Conservation (phyloP, 2,113 vertebrate genomes). For the Megaleporinus macrocephalus region DNA sequence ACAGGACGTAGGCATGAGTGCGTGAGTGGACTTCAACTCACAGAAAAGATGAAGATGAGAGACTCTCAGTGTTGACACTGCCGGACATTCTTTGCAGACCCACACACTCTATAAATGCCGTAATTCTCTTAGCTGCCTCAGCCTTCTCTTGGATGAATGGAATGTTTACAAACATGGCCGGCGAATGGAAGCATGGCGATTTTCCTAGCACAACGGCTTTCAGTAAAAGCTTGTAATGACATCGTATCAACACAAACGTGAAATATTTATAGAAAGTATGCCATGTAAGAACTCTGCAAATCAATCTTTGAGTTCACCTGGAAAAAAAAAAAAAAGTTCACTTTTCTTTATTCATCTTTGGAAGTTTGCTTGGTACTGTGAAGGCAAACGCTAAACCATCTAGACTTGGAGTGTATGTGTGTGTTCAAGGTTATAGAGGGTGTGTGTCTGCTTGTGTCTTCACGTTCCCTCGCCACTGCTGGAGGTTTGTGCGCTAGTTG, state of each 20-base stretch:
- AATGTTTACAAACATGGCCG: conserved; percentile 42
- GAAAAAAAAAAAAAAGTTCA: neutral
- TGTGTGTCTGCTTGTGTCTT: conserved; percentile 64
- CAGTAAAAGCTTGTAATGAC: neutral
- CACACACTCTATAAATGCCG: conserved; percentile 3
- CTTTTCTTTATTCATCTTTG: conserved; percentile 26
- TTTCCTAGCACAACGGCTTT: conserved; percentile 14
- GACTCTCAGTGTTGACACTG: conserved; percentile 11
- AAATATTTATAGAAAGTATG: neutral
- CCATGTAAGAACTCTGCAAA: neutral
- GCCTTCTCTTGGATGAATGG: neutral
- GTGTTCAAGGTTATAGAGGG: neutral
- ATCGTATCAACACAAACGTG: neutral
- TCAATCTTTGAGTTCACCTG: neutral
- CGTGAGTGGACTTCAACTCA: conserved; percentile 14
- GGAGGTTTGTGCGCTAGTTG: conserved; percentile 68
- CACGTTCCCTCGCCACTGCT: conserved; percentile 80
- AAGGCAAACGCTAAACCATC: neutral
- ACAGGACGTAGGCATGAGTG: conserved; percentile 24
- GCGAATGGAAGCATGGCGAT: conserved; percentile 8
- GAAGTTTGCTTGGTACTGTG: conserved; percentile 14
- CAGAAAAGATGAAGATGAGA: conserved; percentile 25
- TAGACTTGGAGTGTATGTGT: neutral
- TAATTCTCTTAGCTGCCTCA: conserved; percentile 37
- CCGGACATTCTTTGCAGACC: neutral